These are phyloP conservation scores for Leuciscus waleckii DNA, from an alignment of 2,797 vertebrate species.

Conservation along the genomic window DNA sequence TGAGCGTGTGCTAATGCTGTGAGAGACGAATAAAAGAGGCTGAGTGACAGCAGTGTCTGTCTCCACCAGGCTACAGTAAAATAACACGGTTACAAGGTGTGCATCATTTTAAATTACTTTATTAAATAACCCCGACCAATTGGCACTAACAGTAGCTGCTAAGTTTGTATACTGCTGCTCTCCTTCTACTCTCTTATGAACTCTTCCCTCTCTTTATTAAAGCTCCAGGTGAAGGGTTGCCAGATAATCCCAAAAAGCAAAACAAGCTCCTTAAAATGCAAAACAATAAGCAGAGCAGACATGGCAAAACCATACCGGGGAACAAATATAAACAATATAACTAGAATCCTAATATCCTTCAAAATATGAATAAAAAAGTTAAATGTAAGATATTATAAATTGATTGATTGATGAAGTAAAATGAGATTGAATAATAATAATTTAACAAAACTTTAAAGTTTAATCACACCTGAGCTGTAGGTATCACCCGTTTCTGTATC, in stretches of 20 bases:
- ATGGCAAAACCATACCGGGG: not conserved
- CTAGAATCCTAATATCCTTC: not conserved
- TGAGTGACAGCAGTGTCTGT: not conserved
- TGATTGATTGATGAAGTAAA: too few species aligned
- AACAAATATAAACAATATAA: not conserved
- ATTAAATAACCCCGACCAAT: not conserved
- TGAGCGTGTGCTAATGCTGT: accelerated
- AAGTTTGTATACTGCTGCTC: not conserved
- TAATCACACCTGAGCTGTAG: not conserved
- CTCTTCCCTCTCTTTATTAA: not conserved
- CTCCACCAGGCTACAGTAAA: not conserved
- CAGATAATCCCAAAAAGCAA: not conserved
- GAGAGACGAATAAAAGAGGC: not conserved
- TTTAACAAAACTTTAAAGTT: too few species aligned
- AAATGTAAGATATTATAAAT: not conserved
- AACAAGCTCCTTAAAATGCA: not conserved
- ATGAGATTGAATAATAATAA: not conserved
- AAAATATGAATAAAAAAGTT: not conserved
- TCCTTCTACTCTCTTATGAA: not conserved
- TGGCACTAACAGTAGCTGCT: not conserved
- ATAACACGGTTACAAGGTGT: not conserved
- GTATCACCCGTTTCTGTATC: too few species aligned
- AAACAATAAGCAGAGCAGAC: not conserved
- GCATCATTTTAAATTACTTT: not conserved
- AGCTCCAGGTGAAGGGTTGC: not conserved